Evolutionary conservation across 92 coral and sea anemone genomes (phyloP), one percentile per base, ranked within the genome.

Genomic region (Plumapathes pennacea): DNA sequence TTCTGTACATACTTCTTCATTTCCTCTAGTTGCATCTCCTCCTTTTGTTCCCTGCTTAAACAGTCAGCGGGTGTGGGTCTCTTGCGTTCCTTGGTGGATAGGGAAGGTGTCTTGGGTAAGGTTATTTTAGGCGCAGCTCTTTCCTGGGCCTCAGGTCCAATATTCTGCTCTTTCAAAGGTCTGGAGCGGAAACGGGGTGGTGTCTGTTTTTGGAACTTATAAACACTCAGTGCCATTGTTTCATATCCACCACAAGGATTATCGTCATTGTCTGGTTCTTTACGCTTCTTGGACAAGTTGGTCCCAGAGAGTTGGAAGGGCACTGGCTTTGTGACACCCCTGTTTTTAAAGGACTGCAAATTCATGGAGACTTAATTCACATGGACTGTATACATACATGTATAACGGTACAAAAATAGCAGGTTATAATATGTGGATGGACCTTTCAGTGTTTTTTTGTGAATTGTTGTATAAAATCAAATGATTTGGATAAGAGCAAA

Each of bases 221-320:
- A 92, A 37, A 88, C 83, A 24, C 67, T 85, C 14, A 88, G 90
- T 11, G 98, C 98, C 98, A 92, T 89, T 5, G 98, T 71, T 13
- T 84, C 78, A 29, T 80, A 92, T 1, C 74, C 70, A n/a, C 71
- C 91, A 12, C 80, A 53, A 0, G 72, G 67, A 38, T 58, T 69
- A 33, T 74, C 72, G 20, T 79, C 89, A 22, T 62, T 81, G 8
- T 91, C 96, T 24, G 83, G 74, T 28, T 43, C 78, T 40, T 92
- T 92, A 2, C 98, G 78, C 25, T 92, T 92, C 18, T 60, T 57
- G 45, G 85, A 64, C 17, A 50, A 62, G 22, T 39, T 41, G 50
- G 66, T 49, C 25, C 70, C 84, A 50, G 59, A 63, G 25, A 92
- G 76, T 23, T 86, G 78, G 80, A 92, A 92, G 10, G 98, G 98